Evolutionary conservation across 2,113 vertebrate genomes (phyloP).

Genomic region (Coturnix japonica): DNA sequence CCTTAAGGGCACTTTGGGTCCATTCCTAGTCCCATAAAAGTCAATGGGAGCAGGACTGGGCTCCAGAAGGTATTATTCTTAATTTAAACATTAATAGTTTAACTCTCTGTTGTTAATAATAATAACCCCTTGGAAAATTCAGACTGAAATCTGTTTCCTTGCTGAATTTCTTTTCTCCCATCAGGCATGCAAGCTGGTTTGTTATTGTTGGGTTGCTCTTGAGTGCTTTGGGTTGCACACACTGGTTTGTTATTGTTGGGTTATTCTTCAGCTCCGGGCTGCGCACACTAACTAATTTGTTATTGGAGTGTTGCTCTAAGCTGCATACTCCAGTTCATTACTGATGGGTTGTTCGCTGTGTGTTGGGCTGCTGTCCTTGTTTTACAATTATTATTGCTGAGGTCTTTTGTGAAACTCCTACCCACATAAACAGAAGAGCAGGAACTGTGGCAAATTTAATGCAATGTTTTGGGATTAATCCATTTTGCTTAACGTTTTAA

Average conservation of each 20-base stretch:
- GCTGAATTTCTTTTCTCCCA: conserved; percentile 62
- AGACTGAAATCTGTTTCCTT: conserved; percentile 56
- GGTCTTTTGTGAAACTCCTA: conserved; percentile 53
- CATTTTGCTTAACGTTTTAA: conserved; percentile 10
- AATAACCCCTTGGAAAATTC: conserved; percentile 68
- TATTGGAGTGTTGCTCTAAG: conserved; percentile 60
- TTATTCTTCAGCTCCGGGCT: conserved; percentile 31
- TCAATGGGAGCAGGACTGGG: neutral
- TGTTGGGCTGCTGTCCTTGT: conserved; percentile 40
- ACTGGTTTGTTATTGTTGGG: conserved; percentile 75
- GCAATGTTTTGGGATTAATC: conserved; percentile 31
- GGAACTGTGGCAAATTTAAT: conserved; percentile 44
- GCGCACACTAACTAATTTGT: conserved; percentile 63
- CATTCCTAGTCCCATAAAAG: conserved; percentile 54
- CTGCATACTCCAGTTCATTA: conserved; percentile 33
- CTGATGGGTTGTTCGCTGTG: conserved; percentile 31
- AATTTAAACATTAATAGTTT: conserved; percentile 67
- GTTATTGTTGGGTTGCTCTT: conserved; percentile 69
- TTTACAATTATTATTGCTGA: conserved; percentile 32
- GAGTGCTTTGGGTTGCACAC: conserved; percentile 62
- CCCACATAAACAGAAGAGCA: conserved; percentile 34
- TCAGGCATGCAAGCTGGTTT: conserved; percentile 59
- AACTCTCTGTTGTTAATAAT: conserved; percentile 69
- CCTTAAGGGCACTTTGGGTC: conserved; percentile 32
- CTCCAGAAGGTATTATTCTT: conserved; percentile 66